Base-by-base conservation (phyloP, 2,797 vertebrate species). In the Labeo calbasu region DNA sequence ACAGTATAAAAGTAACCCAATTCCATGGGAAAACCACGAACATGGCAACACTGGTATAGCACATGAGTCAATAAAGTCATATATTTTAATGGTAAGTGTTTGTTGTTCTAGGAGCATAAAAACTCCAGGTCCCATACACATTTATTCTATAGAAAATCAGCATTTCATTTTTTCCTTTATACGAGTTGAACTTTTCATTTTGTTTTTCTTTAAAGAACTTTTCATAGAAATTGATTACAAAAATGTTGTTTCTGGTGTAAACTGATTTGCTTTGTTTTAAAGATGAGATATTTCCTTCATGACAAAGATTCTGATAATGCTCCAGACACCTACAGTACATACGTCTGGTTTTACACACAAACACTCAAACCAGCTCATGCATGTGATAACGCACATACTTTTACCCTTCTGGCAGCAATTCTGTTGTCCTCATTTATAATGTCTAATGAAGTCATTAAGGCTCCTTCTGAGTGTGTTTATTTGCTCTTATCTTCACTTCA, bases 371-470 rank as follows among this genome's bases (percentile, higher is more conserved):
- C 3, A 66, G 25, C 40, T 32, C 12, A 17, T 36, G 28, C 40
- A 23, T 65, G 21, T 75, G 57, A 66, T 82, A 51, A 63, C 23
- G 2, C 63, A 82, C 21, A 82, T 46, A 46, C 23, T 19, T 25
- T 9, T 28, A 61, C 75, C 19, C 25, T 28, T 72, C 46, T 23
- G 57, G 53, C 68, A 79, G 43, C 68, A 65, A 28, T 69, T 78
- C 51, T 71, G 76, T 84, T 79, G 68, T 71, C 83, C 68, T 84
- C 76, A 57, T 65, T 77, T 84, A 43, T 78, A 57, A 71, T 65
- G 68, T 71, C 83, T 84, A 84, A 84, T 84, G 83, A 79, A 84
- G 83, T 79, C 75, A 84, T 84, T 84, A 84, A 84, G 76, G 46
- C 77, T 61, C 28, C 76, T 72, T 84, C 77, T 65, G 68, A 79